Percentiles rank a stretch among this genome's conserved stretches.
Evolutionary conservation across 2,888 invertebrate species (phyloP).

Genomic region (Leptopterna dolabrata): DNA sequence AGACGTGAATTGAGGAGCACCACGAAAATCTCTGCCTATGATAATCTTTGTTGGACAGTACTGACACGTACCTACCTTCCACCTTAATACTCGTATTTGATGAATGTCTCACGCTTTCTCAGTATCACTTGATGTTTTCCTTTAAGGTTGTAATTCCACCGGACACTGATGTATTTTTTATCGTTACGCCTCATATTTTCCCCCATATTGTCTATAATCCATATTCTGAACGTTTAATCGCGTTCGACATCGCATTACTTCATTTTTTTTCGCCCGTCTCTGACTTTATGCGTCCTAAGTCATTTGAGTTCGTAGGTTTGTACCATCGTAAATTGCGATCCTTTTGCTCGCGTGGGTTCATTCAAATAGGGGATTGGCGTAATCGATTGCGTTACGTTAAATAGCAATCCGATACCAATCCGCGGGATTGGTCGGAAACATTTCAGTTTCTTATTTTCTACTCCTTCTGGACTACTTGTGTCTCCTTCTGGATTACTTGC

Average conservation of each 20-base stretch:
- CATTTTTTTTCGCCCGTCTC: neutral
- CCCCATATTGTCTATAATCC: neutral
- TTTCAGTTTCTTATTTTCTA: neutral
- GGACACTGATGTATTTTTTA: neutral
- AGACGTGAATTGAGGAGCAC: too few species aligned
- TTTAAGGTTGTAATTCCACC: too few species aligned
- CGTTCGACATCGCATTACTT: neutral
- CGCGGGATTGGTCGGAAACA: neutral
- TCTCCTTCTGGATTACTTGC: too few species aligned
- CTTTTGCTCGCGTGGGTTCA: neutral
- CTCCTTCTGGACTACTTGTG: too few species aligned
- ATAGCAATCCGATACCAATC: too few species aligned
- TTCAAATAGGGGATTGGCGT: neutral
- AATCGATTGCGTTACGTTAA: neutral
- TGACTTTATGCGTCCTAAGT: neutral
- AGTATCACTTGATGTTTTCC: too few species aligned
- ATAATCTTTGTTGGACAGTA: too few species aligned
- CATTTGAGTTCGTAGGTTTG: neutral
- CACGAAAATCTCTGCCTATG: too few species aligned
- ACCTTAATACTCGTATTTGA: too few species aligned
- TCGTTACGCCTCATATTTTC: neutral
- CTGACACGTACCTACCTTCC: too few species aligned
- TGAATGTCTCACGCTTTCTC: too few species aligned
- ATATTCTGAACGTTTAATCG: neutral
- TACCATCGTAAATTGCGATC: neutral